Evolutionary conservation across 2,113 vertebrate genomes (phyloP), one percentile per base, ranked within the genome.

Genomic region (Mus spicilegus): DNA sequence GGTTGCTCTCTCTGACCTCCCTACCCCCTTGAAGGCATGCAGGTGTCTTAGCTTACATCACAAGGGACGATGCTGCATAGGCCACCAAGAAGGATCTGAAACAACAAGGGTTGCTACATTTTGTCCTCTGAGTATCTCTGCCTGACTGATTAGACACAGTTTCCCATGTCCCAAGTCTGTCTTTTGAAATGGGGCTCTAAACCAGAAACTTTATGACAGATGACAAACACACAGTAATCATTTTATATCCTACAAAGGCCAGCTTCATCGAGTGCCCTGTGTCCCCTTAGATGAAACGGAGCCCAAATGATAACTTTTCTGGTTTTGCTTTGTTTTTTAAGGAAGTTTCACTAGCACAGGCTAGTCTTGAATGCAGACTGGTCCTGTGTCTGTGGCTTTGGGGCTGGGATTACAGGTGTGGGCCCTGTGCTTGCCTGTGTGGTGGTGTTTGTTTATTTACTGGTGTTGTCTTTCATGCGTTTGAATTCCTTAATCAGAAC

Each of bases 401-500:
- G 61, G 5, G 19, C 82, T 86, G 39, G 61, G 39, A 30, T 49
- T 46, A 67, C 8, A 46, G 12, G 9, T 67, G 26, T 46, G 58
- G 28, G 7, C 9, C 5, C 61, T 2, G 28, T 61, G 36, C 26
- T 39, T 58, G 36, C 46, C 51, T 42, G 28, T 58, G 20, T 49
- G 7, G 51, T 12, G 17, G n/a, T 58, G 16, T 58, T 42, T 58
- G 36, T 22, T 58, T 89, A 9, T 54, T 78, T 51, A 42, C 17
- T 28, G 7, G 7, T 84, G 22, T 39, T 63, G 58, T 63, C n/a
- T 42, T 46, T 84, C 14, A 28, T 39, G 42, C 13, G 26, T 82
- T 58, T 81, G 54, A 58, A 58, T 81, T 36, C 9, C 46, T 42
- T 72, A 86, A 22, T 84, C 54, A 96, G 81, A 95, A 90, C 61